phyloP scores from a whole-genome alignment of 1,140 invertebrate species.

The Scylla paramamosain region DNA sequence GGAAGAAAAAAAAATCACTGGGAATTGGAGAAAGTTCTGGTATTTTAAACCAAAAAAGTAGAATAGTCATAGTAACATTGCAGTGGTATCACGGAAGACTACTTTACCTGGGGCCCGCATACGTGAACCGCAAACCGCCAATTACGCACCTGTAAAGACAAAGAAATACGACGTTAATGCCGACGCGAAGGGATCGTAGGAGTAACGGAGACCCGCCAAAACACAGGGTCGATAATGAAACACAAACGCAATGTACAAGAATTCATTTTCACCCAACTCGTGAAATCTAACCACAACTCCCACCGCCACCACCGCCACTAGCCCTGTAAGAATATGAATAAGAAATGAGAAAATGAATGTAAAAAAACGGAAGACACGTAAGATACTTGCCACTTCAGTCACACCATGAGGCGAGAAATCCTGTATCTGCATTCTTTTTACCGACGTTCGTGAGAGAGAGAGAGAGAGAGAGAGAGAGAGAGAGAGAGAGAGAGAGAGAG shows the following conservation, averaged over 20 bases:
- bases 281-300: not conserved
- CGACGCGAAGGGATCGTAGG: not conserved
- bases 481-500: too few relatives aligned
- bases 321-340: not conserved
- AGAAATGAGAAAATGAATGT: not conserved
- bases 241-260: too few relatives aligned
- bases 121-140: not conserved
- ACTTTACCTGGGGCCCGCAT: not conserved
- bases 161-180: not conserved
- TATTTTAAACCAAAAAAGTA: not conserved
- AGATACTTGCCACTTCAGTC: not conserved
- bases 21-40: not conserved
- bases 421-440: too few relatives aligned
- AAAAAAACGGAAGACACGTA: not conserved
- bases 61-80: not conserved
- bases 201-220: not conserved
- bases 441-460: too few relatives aligned
- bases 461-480: too few relatives aligned
- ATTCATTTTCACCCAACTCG: too few relatives aligned
- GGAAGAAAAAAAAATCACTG: too few relatives aligned
- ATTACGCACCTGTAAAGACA: not conserved
- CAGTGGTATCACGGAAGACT: not conserved
- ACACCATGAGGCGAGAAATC: not conserved
- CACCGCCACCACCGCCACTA: not conserved
- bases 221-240: not conserved